Percentiles rank a stretch among this genome's conserved stretches.
Evolutionary conservation across 2,797 vertebrate genomes (phyloP).

Genomic region (Chanos chanos): DNA sequence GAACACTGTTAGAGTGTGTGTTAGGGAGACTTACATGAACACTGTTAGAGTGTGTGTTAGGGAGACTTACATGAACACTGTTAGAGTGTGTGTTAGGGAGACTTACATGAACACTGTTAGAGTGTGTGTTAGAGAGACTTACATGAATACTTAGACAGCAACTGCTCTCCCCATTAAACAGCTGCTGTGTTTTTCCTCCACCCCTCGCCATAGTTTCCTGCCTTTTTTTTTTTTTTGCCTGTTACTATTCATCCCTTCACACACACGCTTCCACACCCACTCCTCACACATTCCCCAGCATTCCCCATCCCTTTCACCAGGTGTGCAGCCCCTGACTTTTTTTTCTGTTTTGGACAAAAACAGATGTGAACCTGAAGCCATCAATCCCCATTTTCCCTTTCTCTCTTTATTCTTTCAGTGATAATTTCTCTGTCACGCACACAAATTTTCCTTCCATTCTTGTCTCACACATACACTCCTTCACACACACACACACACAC

Average conservation of each 20-base stretch:
- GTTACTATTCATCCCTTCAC: constrained; percentile 40
- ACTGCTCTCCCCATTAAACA: constrained; percentile 19
- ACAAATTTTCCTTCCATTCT: too few species aligned
- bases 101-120: too few species aligned
- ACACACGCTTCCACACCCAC: too few species aligned
- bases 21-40: too few species aligned
- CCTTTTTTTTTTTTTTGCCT: constrained; percentile 27
- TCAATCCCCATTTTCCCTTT: neutral
- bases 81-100: too few species aligned
- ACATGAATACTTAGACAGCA: too few species aligned
- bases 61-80: too few species aligned
- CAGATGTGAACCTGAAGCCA: constrained; percentile 2
- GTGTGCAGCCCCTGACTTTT: constrained; percentile 24
- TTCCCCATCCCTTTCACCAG: constrained; percentile 28
- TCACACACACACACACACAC: too few species aligned
- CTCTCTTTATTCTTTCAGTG: neutral
- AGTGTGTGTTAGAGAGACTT: too few species aligned
- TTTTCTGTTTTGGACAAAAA: constrained; percentile 15
- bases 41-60: too few species aligned
- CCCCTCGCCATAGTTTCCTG: constrained; percentile 14
- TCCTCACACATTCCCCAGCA: constrained; percentile 23
- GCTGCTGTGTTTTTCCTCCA: constrained; percentile 27
- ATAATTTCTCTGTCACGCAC: neutral
- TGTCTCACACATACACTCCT: too few species aligned
- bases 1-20: too few species aligned